Evolutionary conservation across 2,113 vertebrate species (phyloP).

Genomic region (Carassius gibelio): DNA sequence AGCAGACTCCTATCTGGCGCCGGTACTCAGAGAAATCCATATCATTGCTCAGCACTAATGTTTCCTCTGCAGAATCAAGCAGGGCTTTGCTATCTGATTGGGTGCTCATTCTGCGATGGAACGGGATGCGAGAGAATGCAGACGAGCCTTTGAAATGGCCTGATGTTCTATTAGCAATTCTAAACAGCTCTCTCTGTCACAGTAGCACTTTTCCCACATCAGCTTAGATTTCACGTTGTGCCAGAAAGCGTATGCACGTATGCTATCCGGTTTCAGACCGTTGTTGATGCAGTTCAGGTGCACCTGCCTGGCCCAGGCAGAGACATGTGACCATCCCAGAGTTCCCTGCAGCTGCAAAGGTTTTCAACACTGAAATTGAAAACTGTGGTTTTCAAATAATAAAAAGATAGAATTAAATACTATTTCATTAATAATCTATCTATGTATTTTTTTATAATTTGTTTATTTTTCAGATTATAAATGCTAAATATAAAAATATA

Average conservation of each 20-base stretch:
- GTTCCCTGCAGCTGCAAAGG: neutral
- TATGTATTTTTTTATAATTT: no score
- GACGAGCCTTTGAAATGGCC: conserved; percentile 66
- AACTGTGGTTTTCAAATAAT: no score
- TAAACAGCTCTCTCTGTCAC: conserved; percentile 62
- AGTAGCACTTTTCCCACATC: conserved; percentile 22
- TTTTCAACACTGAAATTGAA: no score
- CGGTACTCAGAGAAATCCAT: conserved; percentile 62
- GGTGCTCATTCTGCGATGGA: conserved; percentile 64
- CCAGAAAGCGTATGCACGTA: neutral
- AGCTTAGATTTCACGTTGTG: conserved; percentile 46
- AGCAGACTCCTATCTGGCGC: conserved; percentile 60
- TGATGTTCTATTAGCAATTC: conserved; percentile 70
- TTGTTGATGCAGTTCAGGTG: neutral
- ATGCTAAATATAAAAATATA: no score
- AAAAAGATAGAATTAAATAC: no score
- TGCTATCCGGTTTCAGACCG: neutral
- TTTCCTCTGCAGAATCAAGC: conserved; percentile 64
- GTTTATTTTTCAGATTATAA: no score
- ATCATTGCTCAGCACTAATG: conserved; percentile 62
- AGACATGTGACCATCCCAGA: conserved; percentile 8
- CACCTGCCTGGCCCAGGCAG: neutral
- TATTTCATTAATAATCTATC: no score
- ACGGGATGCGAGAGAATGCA: conserved; percentile 67
- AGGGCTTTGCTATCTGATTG: conserved; percentile 68